Evolutionary conservation across 2,797 vertebrate genomes (phyloP), one percentile per base, ranked within the genome.

Genomic region (Diceros bicornis): DNA sequence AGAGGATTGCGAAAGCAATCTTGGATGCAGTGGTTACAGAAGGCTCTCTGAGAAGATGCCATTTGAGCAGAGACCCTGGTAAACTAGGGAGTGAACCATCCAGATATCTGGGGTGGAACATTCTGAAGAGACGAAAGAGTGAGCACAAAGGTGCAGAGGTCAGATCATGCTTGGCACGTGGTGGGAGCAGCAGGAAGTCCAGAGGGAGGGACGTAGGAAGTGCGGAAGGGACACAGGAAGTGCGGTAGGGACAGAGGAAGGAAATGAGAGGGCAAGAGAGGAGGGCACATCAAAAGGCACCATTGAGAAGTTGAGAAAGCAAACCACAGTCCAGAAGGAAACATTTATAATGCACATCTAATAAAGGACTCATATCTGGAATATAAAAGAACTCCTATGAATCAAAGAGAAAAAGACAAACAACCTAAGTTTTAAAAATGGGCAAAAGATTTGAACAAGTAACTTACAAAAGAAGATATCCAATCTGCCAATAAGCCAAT

Each of bases 351-450:
- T 50, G 25, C 32, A 50, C 7, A 66, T 27, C 47, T 66, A 93
- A 52, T 74, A 71, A 44, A 81, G 61, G 50, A 23, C 55, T 94
- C 12, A 17, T 47, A 74, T 18, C 17, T 14, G 55, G 4, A 66
- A 44, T 41, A 74, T 1, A 69, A 93, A 89, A 83, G n/a, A 92
- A 32, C 34, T 44, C 20, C 18, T 66, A 34, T 20, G 74, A 69
- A 72, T 34, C 86, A 74, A 18, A n/a, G 84, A 92, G 75, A 81
- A 71, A 90, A 87, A 83, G 52, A 57, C 32, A 52, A 37, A 57
- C 32, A 52, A 37, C 17, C 4, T 13, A 29, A 50, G 27, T 94
- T 72, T 83, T 62, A 50, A 25, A 72, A 66, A 74, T 32, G 41
- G 27, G n/a, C 14, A 66, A 86, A 79, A 74, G 23, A 62, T 89